Base-by-base conservation (phyloP, 2,888 invertebrate species). In the Phania funesta region DNA sequence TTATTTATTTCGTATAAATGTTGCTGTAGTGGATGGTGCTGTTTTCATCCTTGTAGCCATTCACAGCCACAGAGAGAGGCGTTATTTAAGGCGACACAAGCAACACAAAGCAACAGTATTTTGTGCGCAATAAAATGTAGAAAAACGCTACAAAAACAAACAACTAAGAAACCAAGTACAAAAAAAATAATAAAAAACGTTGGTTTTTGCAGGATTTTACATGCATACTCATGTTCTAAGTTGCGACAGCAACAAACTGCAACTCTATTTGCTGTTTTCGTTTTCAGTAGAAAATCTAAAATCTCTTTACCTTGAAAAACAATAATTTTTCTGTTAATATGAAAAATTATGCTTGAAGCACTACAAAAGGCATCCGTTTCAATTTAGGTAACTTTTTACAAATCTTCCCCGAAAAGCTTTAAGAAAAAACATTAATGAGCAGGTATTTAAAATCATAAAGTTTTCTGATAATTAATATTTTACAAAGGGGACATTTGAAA, bases 81-180 rank as follows among this genome's bases (percentile, higher is more conserved):
- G 74, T 74, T 65, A 74, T 64, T 74, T 74, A 56, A 74, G 74
- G 74, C 74, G 74, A 74, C 74, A 65, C 54, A 46, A 65, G 64
- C 74, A 46, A 74, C 74, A 74, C 64, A 74, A 74, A 64, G 74
- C 64, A 62, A 44, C 16, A 54, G 62, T 62, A 44, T 74, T n/a
- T n/a, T 74, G 62, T 74, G 62, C 32, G 64, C 64, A 74, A 73
- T 74, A 64, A 74, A 64, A 54, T 44, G 41, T 38, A 48, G 8
- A 0, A 29, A 46, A 46, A 9, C 7, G 11, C n/a, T 20, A 46
- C 26, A 29, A 41, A 4, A 38, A 60, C 5, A 41, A 60, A 44
- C 16, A 60, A 16, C 29, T 35, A 56, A 35, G 18, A 38, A 60
- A 8, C 8, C 46, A 70, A 56, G 20, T 38, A 46, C 56, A 32